These are phyloP conservation scores for Leucophora obtusa DNA, from an alignment of 2,888 invertebrate species.

Conservation along the genomic window DNA sequence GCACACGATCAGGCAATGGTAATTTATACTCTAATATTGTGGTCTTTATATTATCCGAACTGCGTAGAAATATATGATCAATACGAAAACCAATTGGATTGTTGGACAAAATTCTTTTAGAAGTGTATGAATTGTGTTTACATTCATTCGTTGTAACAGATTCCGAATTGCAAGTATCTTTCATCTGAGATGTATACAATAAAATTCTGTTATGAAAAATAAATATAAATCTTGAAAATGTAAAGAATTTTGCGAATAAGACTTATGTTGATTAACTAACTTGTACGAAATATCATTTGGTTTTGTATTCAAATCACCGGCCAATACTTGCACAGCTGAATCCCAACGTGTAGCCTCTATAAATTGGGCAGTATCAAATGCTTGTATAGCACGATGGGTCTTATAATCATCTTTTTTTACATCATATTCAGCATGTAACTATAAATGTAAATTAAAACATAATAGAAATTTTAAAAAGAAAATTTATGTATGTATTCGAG, in stretches of 20 bases:
- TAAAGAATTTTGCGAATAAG: no score
- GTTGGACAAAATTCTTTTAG: constrained; percentile 80
- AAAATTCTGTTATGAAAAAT: constrained; percentile 80
- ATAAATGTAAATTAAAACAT: constrained; percentile 68
- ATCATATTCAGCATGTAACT: constrained; percentile 97
- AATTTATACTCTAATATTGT: constrained; percentile 82
- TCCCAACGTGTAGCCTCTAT: constrained; percentile 89
- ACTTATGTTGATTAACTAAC: constrained; percentile 70
- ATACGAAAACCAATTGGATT: constrained; percentile 90
- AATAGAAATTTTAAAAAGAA: background rate
- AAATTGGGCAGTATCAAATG: constrained; percentile 96
- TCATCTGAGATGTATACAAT: constrained; percentile 81
- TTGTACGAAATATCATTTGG: constrained; percentile 90
- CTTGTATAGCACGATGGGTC: constrained; percentile 95
- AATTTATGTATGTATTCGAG: background rate
- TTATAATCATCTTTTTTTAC: constrained; percentile 90
- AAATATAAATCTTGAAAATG: background rate
- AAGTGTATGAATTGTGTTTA: constrained; percentile 88
- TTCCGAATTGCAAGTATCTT: constrained; percentile 78
- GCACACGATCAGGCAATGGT: constrained; percentile 87
- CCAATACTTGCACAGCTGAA: constrained; percentile 90
- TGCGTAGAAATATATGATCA: constrained; percentile 89
- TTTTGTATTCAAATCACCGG: constrained; percentile 96
- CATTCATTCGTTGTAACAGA: constrained; percentile 87
- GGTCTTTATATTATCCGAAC: constrained; percentile 74